Base-by-base conservation (phyloP, 2,888 invertebrate species). In the Drosophila colorata region DNA sequence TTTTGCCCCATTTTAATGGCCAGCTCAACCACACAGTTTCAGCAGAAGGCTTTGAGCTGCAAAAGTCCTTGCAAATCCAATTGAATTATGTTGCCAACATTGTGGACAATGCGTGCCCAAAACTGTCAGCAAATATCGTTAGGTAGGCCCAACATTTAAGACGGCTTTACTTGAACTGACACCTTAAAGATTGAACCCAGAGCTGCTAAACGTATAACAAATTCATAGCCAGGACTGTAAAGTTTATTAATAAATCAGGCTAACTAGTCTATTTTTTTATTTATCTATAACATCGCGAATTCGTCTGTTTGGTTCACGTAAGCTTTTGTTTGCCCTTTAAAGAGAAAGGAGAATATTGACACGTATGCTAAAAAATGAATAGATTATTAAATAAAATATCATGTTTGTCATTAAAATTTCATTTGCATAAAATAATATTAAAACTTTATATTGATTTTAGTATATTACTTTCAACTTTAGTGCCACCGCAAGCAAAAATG, bases 1-100 rank as follows among this genome's bases (percentile, higher is more conserved):
- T 23, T 14, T 28, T 13, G 25, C 14, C 6, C 9, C 5, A 16
- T 18, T 28, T 2, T 8, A 8, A 61, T 55, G 61, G 47, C 37
- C 59, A 63, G 38, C 57, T 57, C 46, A 77, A 41, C 31, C 33
- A 35, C 14, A 61, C 55, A 56, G 47, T 38, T 61, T 49, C 38
- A 49, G 25, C 37, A 43, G 48, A 48, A 60, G 52, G 48, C 58
- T 40, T 40, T 55, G 49, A 77, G 66, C 67, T 23, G 52, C 40
- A 40, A 80, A 78, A 68, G 59, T 68, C 65, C 48, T 61, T 58
- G 64, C 73, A 69, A 79, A 86, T 86, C 83, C 87, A 80, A 87
- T 83, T 69, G 87, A 83, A 75, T 80, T 88, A 87, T 86, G 78
- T 65, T 87, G 72, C 87, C 84, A 75, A 41, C 20, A 63, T 20